A percentile compares a stretch with the other conserved stretches of the same genome.
phyloP scores from a whole-genome alignment of 2,888 invertebrate species.

The Parnassius apollo region DNA sequence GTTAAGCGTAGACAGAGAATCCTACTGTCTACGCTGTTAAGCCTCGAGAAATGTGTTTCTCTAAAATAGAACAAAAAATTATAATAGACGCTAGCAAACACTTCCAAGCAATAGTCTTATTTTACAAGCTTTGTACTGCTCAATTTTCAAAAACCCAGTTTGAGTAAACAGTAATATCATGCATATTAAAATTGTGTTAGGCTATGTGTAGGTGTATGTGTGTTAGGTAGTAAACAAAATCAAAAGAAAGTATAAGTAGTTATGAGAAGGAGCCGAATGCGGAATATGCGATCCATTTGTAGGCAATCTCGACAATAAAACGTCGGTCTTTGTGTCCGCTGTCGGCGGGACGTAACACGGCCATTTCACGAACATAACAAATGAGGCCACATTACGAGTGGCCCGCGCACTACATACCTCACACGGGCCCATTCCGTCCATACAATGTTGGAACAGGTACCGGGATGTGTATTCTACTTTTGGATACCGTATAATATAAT shows the following conservation, averaged over 20 bases:
- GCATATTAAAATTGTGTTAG: too few relatives aligned
- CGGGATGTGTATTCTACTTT: background rate
- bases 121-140: too few relatives aligned
- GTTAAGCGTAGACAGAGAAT: too few relatives aligned
- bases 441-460: constrained; percentile 10
- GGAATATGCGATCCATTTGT: constrained; percentile 65
- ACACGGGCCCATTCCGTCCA: constrained; percentile 32
- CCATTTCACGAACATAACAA: constrained; percentile 72
- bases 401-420: constrained; percentile 52
- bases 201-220: too few relatives aligned
- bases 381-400: constrained; percentile 66
- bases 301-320: constrained; percentile 71
- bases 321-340: constrained; percentile 66
- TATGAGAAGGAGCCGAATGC: constrained; percentile 43
- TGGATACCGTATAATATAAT: constrained; percentile 1
- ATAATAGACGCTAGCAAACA: too few relatives aligned
- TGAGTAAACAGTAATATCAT: too few relatives aligned
- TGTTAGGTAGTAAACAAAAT: too few relatives aligned
- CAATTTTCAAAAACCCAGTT: too few relatives aligned
- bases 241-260: constrained; percentile 32
- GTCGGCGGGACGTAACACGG: constrained; percentile 58
- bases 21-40: too few relatives aligned
- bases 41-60: too few relatives aligned
- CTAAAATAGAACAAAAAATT: too few relatives aligned
- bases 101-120: too few relatives aligned